Conservation (phyloP, 2,113 vertebrate species). For the Solenodon paradoxus region DNA sequence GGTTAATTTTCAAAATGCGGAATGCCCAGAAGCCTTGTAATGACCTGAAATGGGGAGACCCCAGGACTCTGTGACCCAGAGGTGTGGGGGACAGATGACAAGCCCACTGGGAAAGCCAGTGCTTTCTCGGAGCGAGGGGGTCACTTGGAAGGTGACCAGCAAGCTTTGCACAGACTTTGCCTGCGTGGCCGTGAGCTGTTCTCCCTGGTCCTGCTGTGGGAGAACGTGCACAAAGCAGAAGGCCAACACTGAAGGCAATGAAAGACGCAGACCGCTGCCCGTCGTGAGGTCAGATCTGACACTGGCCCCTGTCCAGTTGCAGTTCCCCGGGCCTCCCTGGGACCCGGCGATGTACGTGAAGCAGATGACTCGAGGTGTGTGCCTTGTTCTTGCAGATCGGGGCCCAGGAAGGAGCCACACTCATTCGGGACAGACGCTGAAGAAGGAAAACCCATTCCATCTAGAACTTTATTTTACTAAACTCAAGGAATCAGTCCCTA, state of each 20-base stretch:
- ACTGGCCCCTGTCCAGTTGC: background rate
- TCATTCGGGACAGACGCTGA: background rate
- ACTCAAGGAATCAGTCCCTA: constrained; percentile 49
- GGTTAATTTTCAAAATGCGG: background rate
- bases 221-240: background rate
- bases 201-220: background rate
- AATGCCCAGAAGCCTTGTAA: background rate
- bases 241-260: background rate
- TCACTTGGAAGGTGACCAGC: background rate
- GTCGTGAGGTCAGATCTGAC: background rate
- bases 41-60: fast-evolving
- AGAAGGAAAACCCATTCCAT: constrained; percentile 1
- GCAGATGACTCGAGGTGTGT: no score
- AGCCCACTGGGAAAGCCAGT: background rate
- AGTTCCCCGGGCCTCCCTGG: no score
- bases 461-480: constrained; percentile 62
- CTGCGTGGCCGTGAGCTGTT: no score
- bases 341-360: no score
- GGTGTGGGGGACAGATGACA: no score
- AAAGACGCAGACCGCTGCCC: no score
- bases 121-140: background rate
- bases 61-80: fast-evolving
- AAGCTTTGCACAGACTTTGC: background rate
- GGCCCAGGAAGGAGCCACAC: background rate
- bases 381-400: no score